Percentiles rank a stretch among this genome's conserved stretches.
These are phyloP conservation scores for Mesoclemmys tuberculata DNA, from an alignment of 2,113 vertebrate species.

Conservation along the genomic window DNA sequence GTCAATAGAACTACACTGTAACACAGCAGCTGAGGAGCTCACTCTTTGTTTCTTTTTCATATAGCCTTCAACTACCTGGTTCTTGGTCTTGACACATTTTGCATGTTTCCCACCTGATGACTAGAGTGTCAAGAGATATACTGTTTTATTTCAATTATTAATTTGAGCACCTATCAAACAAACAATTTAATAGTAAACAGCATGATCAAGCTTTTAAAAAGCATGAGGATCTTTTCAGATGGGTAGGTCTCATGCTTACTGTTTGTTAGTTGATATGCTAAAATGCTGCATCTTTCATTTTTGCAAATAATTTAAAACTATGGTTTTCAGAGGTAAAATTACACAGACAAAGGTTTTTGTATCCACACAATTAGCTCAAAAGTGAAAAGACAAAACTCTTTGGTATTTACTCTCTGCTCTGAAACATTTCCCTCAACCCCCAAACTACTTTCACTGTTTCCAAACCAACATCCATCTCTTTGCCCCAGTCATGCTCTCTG, in stretches of 20 bases:
- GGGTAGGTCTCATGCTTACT: background rate
- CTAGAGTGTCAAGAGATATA: background rate
- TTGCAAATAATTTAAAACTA: rapidly evolving
- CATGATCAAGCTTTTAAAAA: no score
- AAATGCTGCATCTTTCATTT: background rate
- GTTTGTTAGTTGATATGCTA: background rate
- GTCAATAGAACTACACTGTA: background rate
- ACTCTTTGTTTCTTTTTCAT: background rate
- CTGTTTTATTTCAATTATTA: background rate
- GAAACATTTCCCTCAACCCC: background rate
- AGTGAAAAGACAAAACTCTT: background rate
- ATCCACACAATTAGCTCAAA: background rate
- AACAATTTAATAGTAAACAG: background rate
- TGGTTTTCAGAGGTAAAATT: background rate
- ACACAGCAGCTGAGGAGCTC: rapidly evolving
- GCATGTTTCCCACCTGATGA: background rate
- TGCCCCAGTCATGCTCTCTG: background rate
- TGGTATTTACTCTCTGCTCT: background rate
- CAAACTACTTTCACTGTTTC: background rate
- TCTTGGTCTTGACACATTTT: background rate
- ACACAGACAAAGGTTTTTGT: background rate
- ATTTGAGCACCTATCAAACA: background rate
- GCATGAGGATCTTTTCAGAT: background rate
- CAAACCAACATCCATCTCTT: background rate
- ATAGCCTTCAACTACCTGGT: background rate